Evolutionary conservation across 2,888 invertebrate species (phyloP), one percentile per base, ranked within the genome.

Genomic region (Eilema griseolum): DNA sequence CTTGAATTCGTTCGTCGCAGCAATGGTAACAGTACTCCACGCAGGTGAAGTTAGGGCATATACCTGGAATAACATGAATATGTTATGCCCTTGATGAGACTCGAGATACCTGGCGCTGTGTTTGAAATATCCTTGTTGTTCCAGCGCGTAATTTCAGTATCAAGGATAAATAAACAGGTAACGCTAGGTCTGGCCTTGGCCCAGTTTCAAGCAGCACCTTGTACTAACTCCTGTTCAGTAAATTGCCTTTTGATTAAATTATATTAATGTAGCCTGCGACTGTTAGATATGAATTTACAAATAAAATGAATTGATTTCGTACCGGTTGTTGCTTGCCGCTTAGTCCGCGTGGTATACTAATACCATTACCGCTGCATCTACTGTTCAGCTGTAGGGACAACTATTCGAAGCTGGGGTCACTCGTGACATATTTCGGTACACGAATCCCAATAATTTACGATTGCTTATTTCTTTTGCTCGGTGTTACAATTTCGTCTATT

Each of bases 101-200:
- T 52, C 41, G 16, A n/a, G 20, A 41, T 28, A 41, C 8, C 11
- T 62, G 60, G 11, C 52, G 52, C 52, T 28, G 33, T 24, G 41
- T 52, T 69, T 61, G n/a, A 61, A 57, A 41, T 37, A 70, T 70
- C 37, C 61, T 66, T 56, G 37, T 33, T 23, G 23, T 66, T 66
- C 70, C 69, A 68, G 61, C 31, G 31, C 23, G 52, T 37, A 12
- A 37, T 70, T 73, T 52, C 67, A 61, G 71, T 75, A 73, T 68
- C 79, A 83, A 84, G 82, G 83, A 83, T 78, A 64, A 57, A 83
- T 78, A 64, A 57, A 60, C 75, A 76, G 77, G 79, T 79, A 76
- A 72, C 77, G 81, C 82, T 81, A 78, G 24, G 2, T 41, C 57
- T 26, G 33, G 74, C 87, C 87, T 74, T 81, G 81, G 52, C 79